Percentiles rank a stretch among this genome's conserved stretches.
Conservation (phyloP, 2,797 vertebrate species). For the Fringilla coelebs region DNA sequence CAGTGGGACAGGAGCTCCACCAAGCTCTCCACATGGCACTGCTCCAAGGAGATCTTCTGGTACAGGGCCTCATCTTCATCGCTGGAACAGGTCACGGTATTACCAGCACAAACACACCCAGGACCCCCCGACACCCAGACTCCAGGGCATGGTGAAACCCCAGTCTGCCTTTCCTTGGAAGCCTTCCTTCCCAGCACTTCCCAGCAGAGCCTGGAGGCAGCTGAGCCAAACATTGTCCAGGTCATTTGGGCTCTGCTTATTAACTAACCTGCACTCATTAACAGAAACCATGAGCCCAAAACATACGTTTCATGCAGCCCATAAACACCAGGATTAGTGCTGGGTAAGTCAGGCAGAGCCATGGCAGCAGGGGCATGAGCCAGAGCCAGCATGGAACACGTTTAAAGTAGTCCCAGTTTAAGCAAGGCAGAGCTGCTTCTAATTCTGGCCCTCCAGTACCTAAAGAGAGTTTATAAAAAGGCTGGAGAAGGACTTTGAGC, state of each 20-base stretch:
- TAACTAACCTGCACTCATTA: slow-evolving; percentile 10
- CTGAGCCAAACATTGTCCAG: not conserved
- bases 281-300: not conserved
- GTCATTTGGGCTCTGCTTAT: not conserved
- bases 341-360: not conserved
- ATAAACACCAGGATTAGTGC: not conserved
- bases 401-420: not conserved
- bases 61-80: slow-evolving; percentile 88
- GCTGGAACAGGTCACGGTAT: slow-evolving; percentile 47
- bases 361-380: not conserved
- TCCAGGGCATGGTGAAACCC: not conserved
- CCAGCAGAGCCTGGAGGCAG: not conserved
- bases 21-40: slow-evolving; percentile 85
- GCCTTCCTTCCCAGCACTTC: not conserved
- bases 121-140: not conserved
- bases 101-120: not conserved
- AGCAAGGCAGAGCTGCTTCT: not conserved
- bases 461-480: not conserved
- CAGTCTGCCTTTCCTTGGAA: not conserved
- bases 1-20: slow-evolving; percentile 82
- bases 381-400: not conserved
- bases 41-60: slow-evolving; percentile 86
- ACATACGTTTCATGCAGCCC: not conserved
- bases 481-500: not conserved
- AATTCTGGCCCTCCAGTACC: not conserved